Evolutionary conservation across 1,140 invertebrate genomes (phyloP), one percentile per base, ranked within the genome.

Genomic region (Spodoptera litura): DNA sequence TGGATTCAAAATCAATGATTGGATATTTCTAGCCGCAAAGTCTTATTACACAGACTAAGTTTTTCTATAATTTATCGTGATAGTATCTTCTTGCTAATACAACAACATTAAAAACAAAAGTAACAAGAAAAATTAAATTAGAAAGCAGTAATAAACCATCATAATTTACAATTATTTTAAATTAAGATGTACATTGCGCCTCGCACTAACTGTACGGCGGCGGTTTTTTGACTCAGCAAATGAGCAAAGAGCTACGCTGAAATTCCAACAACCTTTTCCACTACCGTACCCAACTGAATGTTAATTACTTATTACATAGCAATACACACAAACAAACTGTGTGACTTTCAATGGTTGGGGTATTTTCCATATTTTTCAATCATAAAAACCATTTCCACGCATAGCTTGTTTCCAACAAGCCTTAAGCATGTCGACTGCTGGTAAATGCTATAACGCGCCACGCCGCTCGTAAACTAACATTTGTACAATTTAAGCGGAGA

Each of bases 121-220:
- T 20, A 20, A 20, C 20, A 20, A 20, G 20, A 20, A 20, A 0
- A 20, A 20, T 20, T 0, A 20, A 20, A 20, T 20, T 20, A 20
- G 20, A 20, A n/a, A n/a, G 0, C 20, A 0, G 20, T 20, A 20
- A 20, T 1, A 20, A 20, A 20, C 20, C 9, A 44, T 11, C 51
- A 66, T 66, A 49, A 6, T 51, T 49, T 15, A 38, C 20, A 66
- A 38, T 64, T 62, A 62, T 13, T 35, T 62, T n/a, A 49, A 66
- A 66, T 49, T 66, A 66, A 66, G 62, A 66, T 49, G 10, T 64
- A 64, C 61, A 64, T 64, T 15, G 38, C 61, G 5, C 31, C 15
- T 44, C 31, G 61, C 61, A 15, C 38, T 49, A 12, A 25, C 15
- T 49, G 0, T 11, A 38, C 27, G 9, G 38, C 44, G 38, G 38